phyloP scores from a whole-genome alignment of 2,888 invertebrate species.

The Pteria penguin region DNA sequence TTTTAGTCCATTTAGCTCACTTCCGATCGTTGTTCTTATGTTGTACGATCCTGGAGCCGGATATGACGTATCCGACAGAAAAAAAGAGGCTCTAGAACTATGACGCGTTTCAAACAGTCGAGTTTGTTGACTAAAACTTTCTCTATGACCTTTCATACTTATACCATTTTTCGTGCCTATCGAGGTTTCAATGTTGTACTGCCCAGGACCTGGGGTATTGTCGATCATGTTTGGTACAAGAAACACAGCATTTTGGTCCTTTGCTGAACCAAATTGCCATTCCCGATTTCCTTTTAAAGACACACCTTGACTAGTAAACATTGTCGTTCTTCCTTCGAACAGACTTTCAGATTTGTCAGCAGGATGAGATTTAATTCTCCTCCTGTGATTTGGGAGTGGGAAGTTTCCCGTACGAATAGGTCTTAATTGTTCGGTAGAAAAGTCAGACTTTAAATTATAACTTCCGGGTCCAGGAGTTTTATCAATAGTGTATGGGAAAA shows the following conservation, averaged over 20 bases:
- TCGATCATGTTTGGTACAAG: conserved; percentile 51
- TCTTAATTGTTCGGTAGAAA: not conserved
- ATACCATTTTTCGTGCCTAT: conserved; percentile 41
- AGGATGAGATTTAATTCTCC: too few relatives aligned
- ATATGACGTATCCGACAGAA: too few relatives aligned
- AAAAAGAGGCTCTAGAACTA: too few relatives aligned
- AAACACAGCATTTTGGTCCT: conserved; percentile 53
- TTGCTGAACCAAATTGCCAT: conserved; percentile 27
- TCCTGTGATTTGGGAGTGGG: not conserved
- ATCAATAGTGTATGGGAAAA: conserved; percentile 21
- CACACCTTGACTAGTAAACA: conserved; percentile 14
- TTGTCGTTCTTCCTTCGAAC: conserved; percentile 15
- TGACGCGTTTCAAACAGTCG: too few relatives aligned
- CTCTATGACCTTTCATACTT: conserved; percentile 17
- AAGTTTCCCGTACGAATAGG: not conserved
- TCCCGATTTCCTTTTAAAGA: conserved; percentile 26
- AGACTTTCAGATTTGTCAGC: conserved; percentile 13
- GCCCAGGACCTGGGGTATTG: conserved; percentile 52
- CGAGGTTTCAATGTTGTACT: conserved; percentile 51
- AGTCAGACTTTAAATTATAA: conserved; percentile 46
- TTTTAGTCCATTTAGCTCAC: conserved; percentile 34
- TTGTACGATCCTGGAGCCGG: conserved; percentile 56
- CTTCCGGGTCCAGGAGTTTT: conserved; percentile 55
- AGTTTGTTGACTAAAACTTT: too few relatives aligned
- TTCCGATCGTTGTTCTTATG: conserved; percentile 48